phyloP scores from a whole-genome alignment of 2,113 vertebrate species.

The Proterorhinus semilunaris region DNA sequence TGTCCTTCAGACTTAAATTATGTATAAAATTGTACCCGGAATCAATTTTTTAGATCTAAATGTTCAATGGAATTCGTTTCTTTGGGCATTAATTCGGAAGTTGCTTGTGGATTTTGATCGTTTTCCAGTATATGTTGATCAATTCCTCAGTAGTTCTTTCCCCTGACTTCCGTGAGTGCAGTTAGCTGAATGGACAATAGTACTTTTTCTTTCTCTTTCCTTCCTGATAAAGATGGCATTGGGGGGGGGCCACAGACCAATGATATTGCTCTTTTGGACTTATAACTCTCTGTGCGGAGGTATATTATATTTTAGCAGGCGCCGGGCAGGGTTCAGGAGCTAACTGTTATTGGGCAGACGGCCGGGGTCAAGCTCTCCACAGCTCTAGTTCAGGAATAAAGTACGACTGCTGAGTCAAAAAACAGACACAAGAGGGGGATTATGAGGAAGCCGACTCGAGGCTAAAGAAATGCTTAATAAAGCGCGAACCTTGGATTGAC shows the following conservation, averaged over 20 bases:
- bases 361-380: neutral
- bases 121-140: neutral
- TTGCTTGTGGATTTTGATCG: neutral
- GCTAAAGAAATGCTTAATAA: neutral
- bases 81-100: too few species aligned
- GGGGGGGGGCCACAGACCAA: neutral
- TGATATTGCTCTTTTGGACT: conserved; percentile 1
- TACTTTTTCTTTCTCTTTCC: neutral
- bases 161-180: neutral
- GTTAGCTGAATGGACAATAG: neutral
- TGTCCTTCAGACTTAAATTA: too few species aligned
- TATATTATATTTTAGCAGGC: neutral
- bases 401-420: neutral
- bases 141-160: neutral
- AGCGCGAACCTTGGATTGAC: neutral
- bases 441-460: neutral
- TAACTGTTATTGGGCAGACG: neutral
- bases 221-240: neutral
- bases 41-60: too few species aligned
- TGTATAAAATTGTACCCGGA: too few species aligned
- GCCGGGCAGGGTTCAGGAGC: conserved; percentile 1
- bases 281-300: neutral
- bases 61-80: too few species aligned
- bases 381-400: neutral
- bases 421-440: neutral